Conservation (phyloP, 2,888 invertebrate species). For the Julus scandinavius region DNA sequence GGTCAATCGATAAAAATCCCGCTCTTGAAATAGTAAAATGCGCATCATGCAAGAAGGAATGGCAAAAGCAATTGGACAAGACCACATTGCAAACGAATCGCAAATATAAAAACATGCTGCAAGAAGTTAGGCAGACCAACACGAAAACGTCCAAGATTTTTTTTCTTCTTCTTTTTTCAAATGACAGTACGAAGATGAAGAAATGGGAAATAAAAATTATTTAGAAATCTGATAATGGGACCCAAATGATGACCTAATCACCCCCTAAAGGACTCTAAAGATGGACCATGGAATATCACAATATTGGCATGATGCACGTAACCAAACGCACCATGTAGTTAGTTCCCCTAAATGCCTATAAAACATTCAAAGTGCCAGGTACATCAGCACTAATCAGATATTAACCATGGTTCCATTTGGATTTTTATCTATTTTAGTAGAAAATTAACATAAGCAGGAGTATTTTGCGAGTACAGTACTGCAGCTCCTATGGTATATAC, state of each 20-base stretch:
- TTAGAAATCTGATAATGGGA: conserved; percentile 26
- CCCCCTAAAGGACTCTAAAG: not conserved
- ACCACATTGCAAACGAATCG: conserved; percentile 15
- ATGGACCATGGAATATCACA: not conserved
- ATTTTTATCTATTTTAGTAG: too few species aligned
- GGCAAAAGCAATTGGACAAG: conserved; percentile 37
- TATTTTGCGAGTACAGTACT: too few species aligned
- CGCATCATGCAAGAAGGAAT: conserved; percentile 30
- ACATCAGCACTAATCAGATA: not conserved
- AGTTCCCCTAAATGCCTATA: not conserved
- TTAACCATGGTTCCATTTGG: not conserved
- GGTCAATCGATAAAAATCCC: conserved; percentile 50
- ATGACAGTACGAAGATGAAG: not conserved
- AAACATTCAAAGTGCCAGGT: not conserved
- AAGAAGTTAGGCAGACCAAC: not conserved
- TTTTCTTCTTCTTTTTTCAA: not conserved
- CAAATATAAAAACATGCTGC: conserved; percentile 27
- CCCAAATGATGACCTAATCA: conserved; percentile 12
- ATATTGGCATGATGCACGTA: not conserved
- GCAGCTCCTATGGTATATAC: too few species aligned
- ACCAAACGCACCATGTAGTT: not conserved
- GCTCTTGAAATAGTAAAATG: conserved; percentile 35
- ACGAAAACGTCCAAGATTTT: too few species aligned
- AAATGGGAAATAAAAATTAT: conserved; percentile 2
- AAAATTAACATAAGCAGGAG: too few species aligned